Conservation (phyloP, 2,113 vertebrate genomes). For the Oophaga pumilio region DNA sequence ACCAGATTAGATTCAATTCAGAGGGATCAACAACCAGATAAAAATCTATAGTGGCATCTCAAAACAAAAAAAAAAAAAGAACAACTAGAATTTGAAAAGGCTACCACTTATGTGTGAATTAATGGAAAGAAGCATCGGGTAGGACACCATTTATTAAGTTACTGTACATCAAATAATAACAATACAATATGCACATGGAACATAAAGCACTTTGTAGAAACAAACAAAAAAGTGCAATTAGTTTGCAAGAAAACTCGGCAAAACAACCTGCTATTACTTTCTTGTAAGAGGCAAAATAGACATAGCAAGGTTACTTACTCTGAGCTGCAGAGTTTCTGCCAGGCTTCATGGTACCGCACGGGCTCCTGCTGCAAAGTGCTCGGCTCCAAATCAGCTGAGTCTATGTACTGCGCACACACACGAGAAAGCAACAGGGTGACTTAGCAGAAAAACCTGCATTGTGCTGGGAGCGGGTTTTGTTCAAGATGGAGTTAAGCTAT, state of each 20-base stretch:
- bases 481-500: too few species aligned
- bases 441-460: not conserved
- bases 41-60: too few species aligned
- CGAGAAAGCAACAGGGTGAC: not conserved
- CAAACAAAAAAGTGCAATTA: too few species aligned
- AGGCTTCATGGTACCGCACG: constrained; percentile 92
- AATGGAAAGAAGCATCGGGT: too few species aligned
- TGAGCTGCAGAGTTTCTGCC: constrained; percentile 95
- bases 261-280: too few species aligned
- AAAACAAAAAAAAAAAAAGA: not conserved
- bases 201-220: too few species aligned
- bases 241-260: not conserved
- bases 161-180: too few species aligned
- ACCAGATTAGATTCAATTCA: not conserved
- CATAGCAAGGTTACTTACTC: constrained; percentile 76
- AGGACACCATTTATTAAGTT: too few species aligned
- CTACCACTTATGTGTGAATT: too few species aligned
- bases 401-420: constrained; percentile 80
- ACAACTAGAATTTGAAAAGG: too few species aligned
- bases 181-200: too few species aligned
- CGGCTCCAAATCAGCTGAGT: constrained; percentile 89
- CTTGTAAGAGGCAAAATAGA: not conserved
- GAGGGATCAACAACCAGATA: not conserved
- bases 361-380: constrained; percentile 87
- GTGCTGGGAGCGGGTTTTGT: too few species aligned